Evolutionary conservation across 2,888 invertebrate genomes (phyloP), one percentile per base, ranked within the genome.

Genomic region (Agriopis marginaria): DNA sequence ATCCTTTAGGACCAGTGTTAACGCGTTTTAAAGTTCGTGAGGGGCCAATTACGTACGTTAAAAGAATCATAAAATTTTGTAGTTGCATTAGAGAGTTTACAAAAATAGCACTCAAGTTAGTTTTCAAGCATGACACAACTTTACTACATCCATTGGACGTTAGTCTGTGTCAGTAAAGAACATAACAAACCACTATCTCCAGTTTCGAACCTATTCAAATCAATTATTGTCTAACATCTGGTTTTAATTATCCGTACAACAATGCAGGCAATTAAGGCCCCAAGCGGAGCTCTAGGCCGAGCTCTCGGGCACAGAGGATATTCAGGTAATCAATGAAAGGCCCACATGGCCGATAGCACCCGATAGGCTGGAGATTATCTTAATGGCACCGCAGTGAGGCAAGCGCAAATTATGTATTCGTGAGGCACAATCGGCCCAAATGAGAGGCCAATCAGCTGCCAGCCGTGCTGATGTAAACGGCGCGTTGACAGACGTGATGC

Each of bases 361-460:
- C 74, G 75, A 74, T 81, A 74, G 79, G 73, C 72, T 77, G 78
- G 75, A 89, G 91, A 93, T 93, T 92, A 93, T 91, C 91, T 90
- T 90, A 90, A 92, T 91, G 88, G 86, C 77, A 75, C 81, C 84
- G 81, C 82, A 85, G 82, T 80, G 85, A 78, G 77, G 87, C 74
- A 70, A 81, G 84, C 84, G 83, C 87, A 84, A 88, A 92, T 93
- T 92, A 93, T 89, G 92, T 89, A 92, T 92, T 90, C 91, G 88
- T 79, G 85, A 78, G 82, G 86, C 89, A 92, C 92, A 92, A 92
- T 90, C 89, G 89, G 78, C 77, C 86, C 89, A 92, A 93, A 93
- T 91, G 93, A 92, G 91, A 86, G 90, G 88, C 88, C 92, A 92
- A 93, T 93, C 93, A 89, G 88, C 83, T 82, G 77, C 80, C 86